A percentile compares a stretch with the other conserved stretches of the same genome.
Evolutionary conservation across 2,888 invertebrate species (phyloP).

Genomic region (Acholoe squamosa): DNA sequence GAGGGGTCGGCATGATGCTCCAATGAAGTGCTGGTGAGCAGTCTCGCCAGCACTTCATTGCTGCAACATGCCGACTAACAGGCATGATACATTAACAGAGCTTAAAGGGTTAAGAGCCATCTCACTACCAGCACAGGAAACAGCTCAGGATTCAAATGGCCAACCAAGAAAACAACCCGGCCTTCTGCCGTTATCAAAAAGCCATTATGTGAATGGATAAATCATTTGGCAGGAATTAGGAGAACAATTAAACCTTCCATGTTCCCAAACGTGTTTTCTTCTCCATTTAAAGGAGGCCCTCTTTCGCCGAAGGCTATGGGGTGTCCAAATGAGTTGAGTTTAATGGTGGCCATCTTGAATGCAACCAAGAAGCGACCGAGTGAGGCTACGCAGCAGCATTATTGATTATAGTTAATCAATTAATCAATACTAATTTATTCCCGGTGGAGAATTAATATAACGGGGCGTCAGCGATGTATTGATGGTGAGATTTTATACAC

Average conservation of each 20-base stretch:
- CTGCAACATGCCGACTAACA: no score
- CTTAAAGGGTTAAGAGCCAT: no score
- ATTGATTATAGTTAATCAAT: constrained; percentile 30
- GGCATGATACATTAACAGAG: no score
- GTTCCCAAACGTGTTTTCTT: background rate
- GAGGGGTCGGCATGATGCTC: no score
- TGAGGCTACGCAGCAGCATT: background rate
- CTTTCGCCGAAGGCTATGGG: background rate
- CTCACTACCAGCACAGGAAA: no score
- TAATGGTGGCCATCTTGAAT: background rate
- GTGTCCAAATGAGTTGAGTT: background rate
- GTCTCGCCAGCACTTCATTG: no score
- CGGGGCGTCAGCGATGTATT: background rate
- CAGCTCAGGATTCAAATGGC: no score
- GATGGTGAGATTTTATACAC: background rate
- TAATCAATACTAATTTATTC: constrained; percentile 49
- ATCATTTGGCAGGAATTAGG: constrained; percentile 14
- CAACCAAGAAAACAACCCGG: background rate
- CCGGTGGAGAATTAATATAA: constrained; percentile 8
- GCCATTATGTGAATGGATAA: constrained; percentile 4
- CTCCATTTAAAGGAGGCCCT: background rate
- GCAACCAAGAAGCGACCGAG: background rate
- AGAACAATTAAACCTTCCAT: background rate
- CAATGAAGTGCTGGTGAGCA: no score
- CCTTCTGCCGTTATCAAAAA: background rate